Evolutionary conservation across 2,113 vertebrate genomes (phyloP).

Genomic region (Donacobius atricapilla): DNA sequence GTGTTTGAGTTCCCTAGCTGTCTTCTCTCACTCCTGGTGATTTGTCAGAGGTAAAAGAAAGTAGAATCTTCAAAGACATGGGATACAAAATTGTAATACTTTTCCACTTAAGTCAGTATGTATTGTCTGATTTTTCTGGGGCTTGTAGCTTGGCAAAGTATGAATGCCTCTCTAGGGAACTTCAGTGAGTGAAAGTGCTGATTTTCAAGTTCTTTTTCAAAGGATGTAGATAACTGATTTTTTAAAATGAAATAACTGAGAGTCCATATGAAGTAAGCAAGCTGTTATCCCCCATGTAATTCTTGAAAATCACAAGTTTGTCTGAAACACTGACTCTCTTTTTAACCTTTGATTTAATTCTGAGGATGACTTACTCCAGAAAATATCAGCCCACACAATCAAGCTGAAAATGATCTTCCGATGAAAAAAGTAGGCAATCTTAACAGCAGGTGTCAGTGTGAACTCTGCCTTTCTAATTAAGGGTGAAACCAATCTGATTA

Average conservation of each 20-base stretch:
- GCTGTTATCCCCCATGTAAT: background rate
- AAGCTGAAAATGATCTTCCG: background rate
- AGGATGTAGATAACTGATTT: background rate
- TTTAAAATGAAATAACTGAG: background rate
- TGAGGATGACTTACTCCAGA: background rate
- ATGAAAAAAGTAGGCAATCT: background rate
- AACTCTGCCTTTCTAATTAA: constrained; percentile 19
- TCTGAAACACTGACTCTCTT: background rate
- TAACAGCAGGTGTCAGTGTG: constrained; percentile 53
- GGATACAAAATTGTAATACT: background rate
- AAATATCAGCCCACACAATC: background rate
- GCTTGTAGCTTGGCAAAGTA: background rate
- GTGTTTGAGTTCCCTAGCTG: background rate
- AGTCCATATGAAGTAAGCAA: background rate
- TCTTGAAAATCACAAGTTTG: background rate
- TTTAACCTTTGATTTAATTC: background rate
- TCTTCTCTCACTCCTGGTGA: background rate
- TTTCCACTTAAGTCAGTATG: background rate
- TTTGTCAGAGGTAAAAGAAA: background rate
- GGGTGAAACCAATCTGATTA: background rate
- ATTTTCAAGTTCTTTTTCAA: background rate
- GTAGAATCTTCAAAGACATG: background rate
- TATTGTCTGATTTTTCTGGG: background rate
- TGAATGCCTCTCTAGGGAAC: background rate
- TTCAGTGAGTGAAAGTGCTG: background rate